Evolutionary conservation across 35 echinoderm and acorn worm genomes (phyloP).

Genomic region (Eucidaris tribuloides): DNA sequence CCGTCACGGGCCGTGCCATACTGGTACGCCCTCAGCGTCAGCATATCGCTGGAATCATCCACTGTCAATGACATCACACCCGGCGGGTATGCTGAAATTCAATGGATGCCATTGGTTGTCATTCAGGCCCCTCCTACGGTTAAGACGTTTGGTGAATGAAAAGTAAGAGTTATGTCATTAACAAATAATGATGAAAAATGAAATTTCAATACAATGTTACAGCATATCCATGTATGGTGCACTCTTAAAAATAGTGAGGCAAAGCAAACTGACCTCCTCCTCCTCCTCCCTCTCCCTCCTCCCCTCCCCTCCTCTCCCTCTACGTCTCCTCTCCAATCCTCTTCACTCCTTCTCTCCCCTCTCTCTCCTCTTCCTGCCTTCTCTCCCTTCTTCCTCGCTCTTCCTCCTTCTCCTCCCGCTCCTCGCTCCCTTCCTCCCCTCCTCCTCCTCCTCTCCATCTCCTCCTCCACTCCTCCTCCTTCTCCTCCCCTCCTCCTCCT

Average conservation of each 20-base stretch:
- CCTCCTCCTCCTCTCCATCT: neutral
- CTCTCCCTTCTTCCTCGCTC: neutral
- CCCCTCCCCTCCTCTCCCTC: neutral
- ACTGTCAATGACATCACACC: constrained; percentile 14
- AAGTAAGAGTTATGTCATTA: too few relatives aligned
- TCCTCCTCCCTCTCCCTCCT: neutral
- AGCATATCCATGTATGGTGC: too few relatives aligned
- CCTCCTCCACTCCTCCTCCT: neutral
- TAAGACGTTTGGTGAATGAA: too few relatives aligned
- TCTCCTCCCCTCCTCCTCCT: too few relatives aligned
- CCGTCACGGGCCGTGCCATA: neutral
- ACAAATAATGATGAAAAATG: too few relatives aligned
- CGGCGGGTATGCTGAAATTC: neutral
- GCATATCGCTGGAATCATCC: neutral
- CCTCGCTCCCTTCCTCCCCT: neutral
- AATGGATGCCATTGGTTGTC: constrained; percentile 1
- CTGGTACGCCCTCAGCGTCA: neutral
- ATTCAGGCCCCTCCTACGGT: neutral
- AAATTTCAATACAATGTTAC: too few relatives aligned
- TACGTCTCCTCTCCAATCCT: too few relatives aligned
- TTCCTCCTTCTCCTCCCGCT: neutral
- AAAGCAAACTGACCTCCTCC: neutral
- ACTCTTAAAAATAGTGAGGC: too few relatives aligned
- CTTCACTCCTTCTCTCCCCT: neutral
- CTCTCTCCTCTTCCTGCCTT: neutral